Percentiles rank a stretch among this genome's conserved stretches.
Conservation (phyloP, 2,113 vertebrate species). For the Corythoichthys intestinalis region DNA sequence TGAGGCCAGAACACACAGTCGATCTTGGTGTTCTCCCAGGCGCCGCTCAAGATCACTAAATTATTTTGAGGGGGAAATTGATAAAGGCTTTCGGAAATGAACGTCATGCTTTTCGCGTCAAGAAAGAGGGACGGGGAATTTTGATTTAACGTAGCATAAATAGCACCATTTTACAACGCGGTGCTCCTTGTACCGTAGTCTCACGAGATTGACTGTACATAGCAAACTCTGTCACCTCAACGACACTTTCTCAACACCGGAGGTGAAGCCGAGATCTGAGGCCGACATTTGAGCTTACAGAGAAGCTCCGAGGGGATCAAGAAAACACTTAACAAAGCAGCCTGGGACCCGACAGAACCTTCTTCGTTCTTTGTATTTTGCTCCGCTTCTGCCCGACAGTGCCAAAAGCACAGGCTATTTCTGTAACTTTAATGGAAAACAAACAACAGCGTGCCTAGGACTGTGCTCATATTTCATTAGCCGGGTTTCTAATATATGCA, state of each 20-base stretch:
- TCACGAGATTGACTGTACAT: constrained; percentile 30
- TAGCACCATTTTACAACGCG: constrained; percentile 10
- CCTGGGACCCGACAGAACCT: constrained; percentile 53
- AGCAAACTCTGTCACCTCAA: constrained; percentile 36
- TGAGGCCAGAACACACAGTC: constrained; percentile 50
- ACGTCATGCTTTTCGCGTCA: constrained; percentile 50
- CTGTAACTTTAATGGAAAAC: constrained; percentile 9
- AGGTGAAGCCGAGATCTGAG: constrained; percentile 46
- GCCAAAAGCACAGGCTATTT: constrained; percentile 19
- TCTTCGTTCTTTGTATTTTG: constrained; percentile 43
- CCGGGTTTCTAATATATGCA: background rate
- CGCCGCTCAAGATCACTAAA: constrained; percentile 50
- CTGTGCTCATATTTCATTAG: background rate
- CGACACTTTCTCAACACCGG: constrained; percentile 32
- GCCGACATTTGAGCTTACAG: constrained; percentile 53
- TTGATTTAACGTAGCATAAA: too few relatives aligned
- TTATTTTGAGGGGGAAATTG: constrained; percentile 60
- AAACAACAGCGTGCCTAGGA: background rate
- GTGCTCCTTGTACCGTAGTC: constrained; percentile 20
- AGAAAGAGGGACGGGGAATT: constrained; percentile 23
- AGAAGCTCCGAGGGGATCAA: constrained; percentile 52
- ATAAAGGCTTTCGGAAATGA: constrained; percentile 64
- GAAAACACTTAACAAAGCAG: constrained; percentile 53
- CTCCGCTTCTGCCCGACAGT: constrained; percentile 32
- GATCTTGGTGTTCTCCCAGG: constrained; percentile 46